Percentiles rank a stretch among this genome's conserved stretches.
phyloP scores from a whole-genome alignment of 2,888 invertebrate genomes.

The Carterocephalus palaemon region DNA sequence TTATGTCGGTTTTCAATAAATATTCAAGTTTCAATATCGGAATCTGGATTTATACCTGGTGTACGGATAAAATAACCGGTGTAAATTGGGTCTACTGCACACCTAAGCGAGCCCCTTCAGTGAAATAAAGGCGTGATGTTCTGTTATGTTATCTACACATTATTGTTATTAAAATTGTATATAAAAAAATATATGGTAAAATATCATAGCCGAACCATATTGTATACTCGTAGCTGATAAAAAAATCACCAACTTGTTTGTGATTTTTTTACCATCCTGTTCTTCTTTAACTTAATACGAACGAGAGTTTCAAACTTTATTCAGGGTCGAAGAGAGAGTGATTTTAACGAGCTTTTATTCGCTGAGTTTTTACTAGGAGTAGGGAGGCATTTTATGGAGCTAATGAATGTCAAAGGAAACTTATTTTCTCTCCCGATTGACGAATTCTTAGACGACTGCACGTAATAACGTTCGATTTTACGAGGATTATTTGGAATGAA shows the following conservation, averaged over 20 bases:
- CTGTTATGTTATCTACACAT: conserved; percentile 61
- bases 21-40: too few species aligned
- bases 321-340: conserved; percentile 57
- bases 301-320: conserved; percentile 55
- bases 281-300: conserved; percentile 47
- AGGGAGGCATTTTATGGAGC: conserved; percentile 56
- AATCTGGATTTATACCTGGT: too few species aligned
- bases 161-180: conserved; percentile 63
- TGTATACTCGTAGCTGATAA: too few species aligned
- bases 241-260: too few species aligned
- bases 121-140: too few species aligned
- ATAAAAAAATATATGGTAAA: conserved; percentile 63
- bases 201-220: too few species aligned
- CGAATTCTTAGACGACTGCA: conserved; percentile 19
- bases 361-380: conserved; percentile 48
- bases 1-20: too few species aligned
- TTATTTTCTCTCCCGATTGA: conserved; percentile 45
- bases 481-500: conserved; percentile 6
- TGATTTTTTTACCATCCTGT: too few species aligned
- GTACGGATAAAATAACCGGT: too few species aligned
- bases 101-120: conserved; percentile 39
- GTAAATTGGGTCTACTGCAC: too few species aligned
- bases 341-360: conserved; percentile 72
- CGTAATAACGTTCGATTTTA: conserved; percentile 18
- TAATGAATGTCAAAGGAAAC: conserved; percentile 67